Evolutionary conservation across 2,113 vertebrate species (phyloP).

Genomic region (Oncorhynchus mykiss): DNA sequence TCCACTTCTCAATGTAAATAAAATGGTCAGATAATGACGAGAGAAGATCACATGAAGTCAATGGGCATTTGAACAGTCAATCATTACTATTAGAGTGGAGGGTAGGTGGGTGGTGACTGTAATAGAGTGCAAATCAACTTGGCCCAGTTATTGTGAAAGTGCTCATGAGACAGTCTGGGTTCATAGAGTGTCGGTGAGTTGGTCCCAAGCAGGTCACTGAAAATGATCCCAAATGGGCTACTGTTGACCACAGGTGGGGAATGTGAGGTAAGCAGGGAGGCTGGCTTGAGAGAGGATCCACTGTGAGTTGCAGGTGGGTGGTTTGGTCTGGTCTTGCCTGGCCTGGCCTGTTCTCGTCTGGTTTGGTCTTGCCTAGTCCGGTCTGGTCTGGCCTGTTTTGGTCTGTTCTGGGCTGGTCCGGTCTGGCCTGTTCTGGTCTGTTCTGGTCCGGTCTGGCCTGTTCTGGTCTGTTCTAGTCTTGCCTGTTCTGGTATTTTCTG

Average conservation of each 20-base stretch:
- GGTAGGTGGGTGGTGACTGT: constrained; percentile 13
- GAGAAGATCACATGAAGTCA: neutral
- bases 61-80: constrained; percentile 8
- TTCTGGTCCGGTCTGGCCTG: too few relatives aligned
- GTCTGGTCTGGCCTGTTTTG: too few relatives aligned
- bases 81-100: neutral
- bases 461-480: too few relatives aligned
- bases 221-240: constrained; percentile 22
- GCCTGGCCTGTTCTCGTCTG: too few relatives aligned
- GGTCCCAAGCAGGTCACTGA: constrained; percentile 14
- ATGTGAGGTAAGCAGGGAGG: constrained; percentile 33
- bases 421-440: too few relatives aligned
- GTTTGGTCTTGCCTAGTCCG: too few relatives aligned
- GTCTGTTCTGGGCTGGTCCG: too few relatives aligned
- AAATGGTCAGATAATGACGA: neutral
- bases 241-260: constrained; percentile 9
- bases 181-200: neutral
- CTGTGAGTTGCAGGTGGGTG: constrained; percentile 41
- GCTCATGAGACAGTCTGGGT: too few relatives aligned
- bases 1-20: neutral
- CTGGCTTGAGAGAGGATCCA: constrained; percentile 6
- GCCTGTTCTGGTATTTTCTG: too few relatives aligned
- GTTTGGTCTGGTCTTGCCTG: constrained; percentile 8
- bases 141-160: neutral
- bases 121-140: neutral